Base-by-base conservation (phyloP, 2,113 vertebrate species). In the Castor canadensis region DNA sequence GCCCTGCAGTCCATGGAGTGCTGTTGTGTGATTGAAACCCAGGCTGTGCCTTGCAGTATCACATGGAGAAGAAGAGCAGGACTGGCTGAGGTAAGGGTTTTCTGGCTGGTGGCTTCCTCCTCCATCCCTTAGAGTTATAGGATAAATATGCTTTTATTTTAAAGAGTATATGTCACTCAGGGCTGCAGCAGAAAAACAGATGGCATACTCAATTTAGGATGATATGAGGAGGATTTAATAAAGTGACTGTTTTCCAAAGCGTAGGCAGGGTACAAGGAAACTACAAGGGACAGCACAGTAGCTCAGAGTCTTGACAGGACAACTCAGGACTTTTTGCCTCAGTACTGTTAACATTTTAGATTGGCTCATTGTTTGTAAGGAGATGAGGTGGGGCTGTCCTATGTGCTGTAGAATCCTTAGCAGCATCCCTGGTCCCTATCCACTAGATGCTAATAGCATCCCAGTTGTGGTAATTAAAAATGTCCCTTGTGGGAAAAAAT, bases 1-100 rank as follows among this genome's bases (percentile, higher is more conserved):
- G 98, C 99, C 0, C 95, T 99, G 93, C 99, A 99, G 97, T 95
- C 98, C 80, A 98, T 99, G 82, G 99, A 98, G 56, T 99, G 99
- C 88, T 98, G 96, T 96, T 99, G 99, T 73, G 98, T 98, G 87
- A 98, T 99, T 7, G 99, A 99, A 98, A 98, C 97, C 1, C 99
- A 99, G 58, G 64, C 97, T 0, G 82, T 99, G 81, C 98, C 99
- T 12, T 97, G 97, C 94, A 99, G 99, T 79, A 96, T 99, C 76
- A 98, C 98, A 58, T 99, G 99, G 99, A 98, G 98, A 95, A 99
- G 99, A 96, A 98, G 98, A 94, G 38, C 98, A 12, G 97, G 82
- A 17, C 84, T 91, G 5, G 26, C 56, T 52, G 98, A 99, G 99
- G 99, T 99, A 97, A 16, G 83, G 0, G 0, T 80, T 73, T 89